These are phyloP conservation scores for Pocillopora meandrina DNA, from an alignment of 92 coral and sea anemone genomes.

Conservation along the genomic window DNA sequence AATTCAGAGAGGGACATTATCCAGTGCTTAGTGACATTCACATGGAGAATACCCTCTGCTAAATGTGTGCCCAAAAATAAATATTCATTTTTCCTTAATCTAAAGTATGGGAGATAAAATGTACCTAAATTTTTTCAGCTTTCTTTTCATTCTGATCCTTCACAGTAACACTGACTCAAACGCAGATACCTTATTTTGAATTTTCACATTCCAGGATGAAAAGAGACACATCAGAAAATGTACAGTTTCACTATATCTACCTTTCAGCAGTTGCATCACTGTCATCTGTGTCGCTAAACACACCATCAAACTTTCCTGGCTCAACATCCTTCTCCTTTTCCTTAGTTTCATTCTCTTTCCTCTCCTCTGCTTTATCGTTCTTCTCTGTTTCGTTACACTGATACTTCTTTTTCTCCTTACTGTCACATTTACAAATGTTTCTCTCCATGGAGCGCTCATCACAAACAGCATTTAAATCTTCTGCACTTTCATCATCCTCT, in stretches of 20 bases:
- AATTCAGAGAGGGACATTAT: no score
- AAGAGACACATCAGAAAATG: background rate
- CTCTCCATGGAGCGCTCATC: slow-evolving; percentile 4
- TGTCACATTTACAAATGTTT: slow-evolving; percentile 31
- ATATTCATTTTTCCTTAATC: no score
- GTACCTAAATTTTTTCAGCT: no score
- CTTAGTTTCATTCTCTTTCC: background rate
- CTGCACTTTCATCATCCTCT: slow-evolving; percentile 1
- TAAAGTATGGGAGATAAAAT: no score
- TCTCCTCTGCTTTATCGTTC: background rate
- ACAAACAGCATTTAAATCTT: background rate
- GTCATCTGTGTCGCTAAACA: slow-evolving; percentile 85
- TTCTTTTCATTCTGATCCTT: no score
- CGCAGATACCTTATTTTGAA: no score
- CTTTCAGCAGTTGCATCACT: slow-evolving; percentile 77
- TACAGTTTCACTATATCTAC: slow-evolving; percentile 10
- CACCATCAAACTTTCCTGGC: slow-evolving; percentile 80
- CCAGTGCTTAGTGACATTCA: no score
- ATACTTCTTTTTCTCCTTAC: slow-evolving; percentile 30
- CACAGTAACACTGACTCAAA: no score
- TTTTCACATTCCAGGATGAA: background rate
- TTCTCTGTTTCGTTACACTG: background rate
- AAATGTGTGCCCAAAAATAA: no score
- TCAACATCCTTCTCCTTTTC: slow-evolving; percentile 62
- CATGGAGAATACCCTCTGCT: no score